Conservation (phyloP, 2,113 vertebrate species). For the Dipodomys stephensi region DNA sequence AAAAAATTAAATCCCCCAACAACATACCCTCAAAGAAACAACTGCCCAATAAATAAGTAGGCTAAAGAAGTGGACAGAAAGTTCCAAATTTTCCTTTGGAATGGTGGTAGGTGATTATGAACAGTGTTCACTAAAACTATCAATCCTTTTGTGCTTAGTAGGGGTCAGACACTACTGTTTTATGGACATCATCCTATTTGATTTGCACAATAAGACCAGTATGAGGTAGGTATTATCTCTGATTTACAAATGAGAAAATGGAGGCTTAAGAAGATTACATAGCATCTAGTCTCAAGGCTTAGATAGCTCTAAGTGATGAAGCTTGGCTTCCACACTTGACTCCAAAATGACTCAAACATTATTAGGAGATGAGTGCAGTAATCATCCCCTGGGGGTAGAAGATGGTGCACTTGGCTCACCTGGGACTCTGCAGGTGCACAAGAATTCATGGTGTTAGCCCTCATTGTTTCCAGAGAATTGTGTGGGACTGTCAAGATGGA, state of each 20-base stretch:
- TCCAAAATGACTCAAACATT: not conserved
- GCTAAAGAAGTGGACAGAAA: not conserved
- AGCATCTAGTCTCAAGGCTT: not conserved
- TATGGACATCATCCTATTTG: not conserved
- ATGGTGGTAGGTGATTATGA: not conserved
- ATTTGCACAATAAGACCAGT: not conserved
- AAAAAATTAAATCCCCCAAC: too few relatives aligned
- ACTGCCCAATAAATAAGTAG: too few relatives aligned
- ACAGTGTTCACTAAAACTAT: too few relatives aligned
- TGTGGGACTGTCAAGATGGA: not conserved
- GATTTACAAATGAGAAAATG: conserved; percentile 45
- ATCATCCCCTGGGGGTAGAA: not conserved
- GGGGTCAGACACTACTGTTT: too few relatives aligned
- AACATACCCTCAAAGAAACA: too few relatives aligned
- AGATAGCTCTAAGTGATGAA: not conserved
- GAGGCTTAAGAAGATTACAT: not conserved
- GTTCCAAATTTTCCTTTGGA: not conserved
- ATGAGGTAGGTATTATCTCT: not conserved
- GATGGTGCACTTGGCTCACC: not conserved
- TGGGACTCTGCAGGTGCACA: not conserved
- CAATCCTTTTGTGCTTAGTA: too few relatives aligned
- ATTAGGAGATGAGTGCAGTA: not conserved
- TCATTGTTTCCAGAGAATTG: not conserved
- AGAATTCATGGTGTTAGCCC: not conserved
- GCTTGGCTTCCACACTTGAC: not conserved